Conservation (phyloP, 1,140 invertebrate genomes). For the Lerema accius region DNA sequence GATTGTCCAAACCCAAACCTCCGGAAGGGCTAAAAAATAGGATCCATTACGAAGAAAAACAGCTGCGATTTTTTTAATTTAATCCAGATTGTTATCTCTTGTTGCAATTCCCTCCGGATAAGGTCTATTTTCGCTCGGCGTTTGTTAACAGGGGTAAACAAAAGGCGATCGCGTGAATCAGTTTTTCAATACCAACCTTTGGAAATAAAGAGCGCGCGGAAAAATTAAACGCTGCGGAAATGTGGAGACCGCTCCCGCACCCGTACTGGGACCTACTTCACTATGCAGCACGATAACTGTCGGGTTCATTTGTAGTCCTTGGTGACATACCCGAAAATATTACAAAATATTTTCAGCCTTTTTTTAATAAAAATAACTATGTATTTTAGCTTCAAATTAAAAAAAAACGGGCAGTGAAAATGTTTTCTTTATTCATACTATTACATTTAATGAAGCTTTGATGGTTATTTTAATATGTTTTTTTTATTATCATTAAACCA, state of each 20-base stretch:
- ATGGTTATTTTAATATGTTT: no score
- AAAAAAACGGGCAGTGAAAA: no score
- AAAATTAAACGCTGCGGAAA: slow-evolving; percentile 33
- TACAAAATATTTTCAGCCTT: no score
- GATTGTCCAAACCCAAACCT: slow-evolving; percentile 5
- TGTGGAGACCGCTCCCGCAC: slow-evolving; percentile 18
- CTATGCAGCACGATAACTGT: no score
- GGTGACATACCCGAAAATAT: no score
- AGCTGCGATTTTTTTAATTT: slow-evolving; percentile 45
- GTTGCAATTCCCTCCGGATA: slow-evolving; percentile 13
- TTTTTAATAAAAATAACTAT: no score
- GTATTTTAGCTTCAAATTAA: no score
- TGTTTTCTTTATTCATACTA: no score
- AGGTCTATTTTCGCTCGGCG: slow-evolving; percentile 11
- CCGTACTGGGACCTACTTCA: no score
- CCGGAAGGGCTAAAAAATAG: slow-evolving; percentile 30
- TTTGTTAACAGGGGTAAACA: slow-evolving; percentile 28
- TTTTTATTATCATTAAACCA: no score
- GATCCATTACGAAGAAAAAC: slow-evolving; percentile 44
- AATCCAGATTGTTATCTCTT: slow-evolving; percentile 39
- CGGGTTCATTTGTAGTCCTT: no score
- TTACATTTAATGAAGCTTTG: no score
- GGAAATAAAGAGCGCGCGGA: slow-evolving; percentile 36
- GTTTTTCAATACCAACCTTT: slow-evolving; percentile 33
- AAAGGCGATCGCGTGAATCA: slow-evolving; percentile 35